Percentiles rank a stretch among this genome's conserved stretches.
Evolutionary conservation across 35 echinoderm and acorn worm genomes (phyloP).

Genomic region (Apostichopus parvimensis): DNA sequence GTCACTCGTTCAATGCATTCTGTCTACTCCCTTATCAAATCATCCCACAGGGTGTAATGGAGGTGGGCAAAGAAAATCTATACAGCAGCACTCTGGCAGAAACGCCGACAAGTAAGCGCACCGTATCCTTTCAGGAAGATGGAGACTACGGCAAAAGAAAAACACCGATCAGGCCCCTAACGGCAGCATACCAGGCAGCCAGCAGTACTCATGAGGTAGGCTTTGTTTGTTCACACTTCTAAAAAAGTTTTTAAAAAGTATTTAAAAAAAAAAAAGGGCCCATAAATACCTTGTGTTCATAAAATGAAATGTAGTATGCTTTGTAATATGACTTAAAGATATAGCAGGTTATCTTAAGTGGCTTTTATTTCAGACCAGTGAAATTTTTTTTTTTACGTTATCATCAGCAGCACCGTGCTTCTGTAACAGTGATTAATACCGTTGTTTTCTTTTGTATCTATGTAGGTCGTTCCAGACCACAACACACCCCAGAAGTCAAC

Average conservation of each 20-base stretch:
- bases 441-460: background rate
- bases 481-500: slow-evolving; percentile 81
- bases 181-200: slow-evolving; percentile 90
- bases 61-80: slow-evolving; percentile 56
- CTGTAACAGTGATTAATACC: too few species aligned
- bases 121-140: slow-evolving; percentile 39
- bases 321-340: too few species aligned
- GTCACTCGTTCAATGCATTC: too few species aligned
- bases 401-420: too few species aligned
- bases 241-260: too few species aligned
- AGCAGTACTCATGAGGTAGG: slow-evolving; percentile 86
- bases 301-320: too few species aligned
- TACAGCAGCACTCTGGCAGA: slow-evolving; percentile 31
- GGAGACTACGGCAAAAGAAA: slow-evolving; percentile 11
- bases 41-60: slow-evolving; percentile 68
- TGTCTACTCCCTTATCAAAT: too few species aligned
- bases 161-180: slow-evolving; percentile 87
- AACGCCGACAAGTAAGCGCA: slow-evolving; percentile 56
- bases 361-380: too few species aligned
- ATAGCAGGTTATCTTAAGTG: too few species aligned
- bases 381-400: too few species aligned
- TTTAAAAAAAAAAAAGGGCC: background rate
- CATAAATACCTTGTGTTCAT: too few species aligned
- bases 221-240: background rate
- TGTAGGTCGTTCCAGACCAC: slow-evolving; percentile 76